Conservation (phyloP, 2,113 vertebrate species). For the Phocoena phocoena region DNA sequence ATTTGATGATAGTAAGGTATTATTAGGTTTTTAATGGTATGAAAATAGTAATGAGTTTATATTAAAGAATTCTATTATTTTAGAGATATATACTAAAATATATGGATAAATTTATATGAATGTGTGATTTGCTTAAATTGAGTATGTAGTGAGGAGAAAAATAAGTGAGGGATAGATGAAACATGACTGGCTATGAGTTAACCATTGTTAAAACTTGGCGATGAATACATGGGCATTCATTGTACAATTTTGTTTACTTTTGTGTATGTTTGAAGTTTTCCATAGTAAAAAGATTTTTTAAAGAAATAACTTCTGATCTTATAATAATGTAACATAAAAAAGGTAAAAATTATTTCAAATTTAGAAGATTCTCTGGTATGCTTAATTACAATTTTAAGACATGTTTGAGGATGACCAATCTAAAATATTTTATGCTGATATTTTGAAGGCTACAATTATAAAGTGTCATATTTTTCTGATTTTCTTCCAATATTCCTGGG, state of each 20-base stretch:
- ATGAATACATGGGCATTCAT: background rate
- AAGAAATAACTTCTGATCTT: background rate
- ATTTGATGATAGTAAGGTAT: background rate
- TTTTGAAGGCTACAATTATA: background rate
- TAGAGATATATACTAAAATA: background rate
- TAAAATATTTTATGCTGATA: background rate
- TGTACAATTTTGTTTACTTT: background rate
- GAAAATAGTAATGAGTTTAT: background rate
- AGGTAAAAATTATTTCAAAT: slow-evolving; percentile 7
- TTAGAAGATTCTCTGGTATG: background rate
- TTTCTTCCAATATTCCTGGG: background rate
- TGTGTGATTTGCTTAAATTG: background rate
- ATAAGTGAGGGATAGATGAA: background rate
- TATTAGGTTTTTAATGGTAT: background rate
- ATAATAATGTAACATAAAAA: background rate
- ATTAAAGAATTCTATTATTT: background rate
- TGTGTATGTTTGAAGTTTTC: background rate
- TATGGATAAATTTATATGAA: background rate
- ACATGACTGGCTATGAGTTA: background rate
- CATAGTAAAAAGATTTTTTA: background rate
- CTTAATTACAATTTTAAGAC: background rate
- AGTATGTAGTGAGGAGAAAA: background rate
- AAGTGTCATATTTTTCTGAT: background rate
- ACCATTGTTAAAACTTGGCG: background rate
- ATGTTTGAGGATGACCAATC: background rate